Base-by-base conservation (phyloP, 37 sponge, comb jelly and placozoan species). In the Ephydatia muelleri region DNA sequence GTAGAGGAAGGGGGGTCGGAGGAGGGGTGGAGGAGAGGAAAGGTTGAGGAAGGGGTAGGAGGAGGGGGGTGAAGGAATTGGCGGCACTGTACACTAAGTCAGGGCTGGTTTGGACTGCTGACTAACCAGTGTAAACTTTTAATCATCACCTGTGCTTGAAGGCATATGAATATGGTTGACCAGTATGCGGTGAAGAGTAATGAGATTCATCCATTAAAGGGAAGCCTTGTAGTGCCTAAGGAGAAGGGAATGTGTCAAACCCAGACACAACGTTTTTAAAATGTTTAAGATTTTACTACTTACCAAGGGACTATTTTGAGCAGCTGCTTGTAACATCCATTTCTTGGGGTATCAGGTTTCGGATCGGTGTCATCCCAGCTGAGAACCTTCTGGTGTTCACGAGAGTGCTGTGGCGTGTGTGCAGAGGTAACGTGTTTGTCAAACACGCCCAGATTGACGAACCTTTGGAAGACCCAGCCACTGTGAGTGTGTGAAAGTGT, bases 351-450 rank as follows among this genome's bases (percentile, higher is more conserved):
- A 65, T 2, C 64, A 99, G 97, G 77, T 99, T 99, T 89, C 90
- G 97, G 71, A 88, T 96, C 72, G 99, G 99, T 72, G 97, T 97
- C 64, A 97, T 99, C 33, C 80, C 79, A 43, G 76, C 94, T n/a
- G 94, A 97, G 68, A 74, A 88, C 13, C 68, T 99, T 70, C 88
- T 87, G 19, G 81, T 84, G 22, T 99, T 99, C 88, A 96, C 95
- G 84, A 89, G 95, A 27, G 94, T 99, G 12, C 87, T 99, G 83
- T 99, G 99, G 99, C 85, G 99, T 82, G 97, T 97, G 26, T 95
- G 96, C 78, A 91, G 97, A 75, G 99, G 99, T 1, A 99, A 99
- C 74, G 99, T 97, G 16, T 97, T 93, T 76, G 79, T 99, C 68
- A 91, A 92, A 69, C 92, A 93, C 68, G 85, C 96, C 48, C 92